Evolutionary conservation across 2,888 invertebrate species (phyloP).

Genomic region (Julus scandinavius): DNA sequence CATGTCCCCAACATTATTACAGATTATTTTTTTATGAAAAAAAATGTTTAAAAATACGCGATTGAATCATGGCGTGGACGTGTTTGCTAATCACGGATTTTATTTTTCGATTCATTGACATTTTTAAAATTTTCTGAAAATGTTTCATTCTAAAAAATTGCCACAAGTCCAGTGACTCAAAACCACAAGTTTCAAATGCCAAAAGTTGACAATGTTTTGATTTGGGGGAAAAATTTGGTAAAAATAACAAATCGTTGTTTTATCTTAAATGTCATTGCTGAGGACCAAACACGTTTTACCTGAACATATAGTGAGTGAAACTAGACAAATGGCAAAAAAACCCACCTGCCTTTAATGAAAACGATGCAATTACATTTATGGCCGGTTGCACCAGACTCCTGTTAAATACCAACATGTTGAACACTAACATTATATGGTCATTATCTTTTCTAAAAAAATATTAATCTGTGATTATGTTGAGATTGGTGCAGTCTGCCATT

Average conservation of each 20-base stretch:
- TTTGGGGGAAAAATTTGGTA: too few relatives aligned
- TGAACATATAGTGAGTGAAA: background rate
- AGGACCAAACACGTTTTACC: background rate
- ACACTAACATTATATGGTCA: background rate
- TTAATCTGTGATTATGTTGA: background rate
- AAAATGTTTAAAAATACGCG: background rate
- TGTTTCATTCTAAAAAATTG: too few relatives aligned
- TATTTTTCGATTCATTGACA: background rate
- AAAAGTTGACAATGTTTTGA: too few relatives aligned
- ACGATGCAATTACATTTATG: background rate
- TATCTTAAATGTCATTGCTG: background rate
- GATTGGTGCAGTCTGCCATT: background rate
- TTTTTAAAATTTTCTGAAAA: too few relatives aligned
- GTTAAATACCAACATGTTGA: background rate
- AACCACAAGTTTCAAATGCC: too few relatives aligned
- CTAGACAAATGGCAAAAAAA: conserved; percentile 10
- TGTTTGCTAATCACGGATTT: background rate
- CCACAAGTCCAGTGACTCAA: too few relatives aligned
- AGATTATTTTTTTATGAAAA: conserved; percentile 34
- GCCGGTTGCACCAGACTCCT: background rate
- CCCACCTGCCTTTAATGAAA: background rate
- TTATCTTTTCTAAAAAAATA: background rate
- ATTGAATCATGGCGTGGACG: background rate
- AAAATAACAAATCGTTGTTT: background rate
- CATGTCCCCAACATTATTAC: background rate